Evolutionary conservation across 2,888 invertebrate species (phyloP).

Genomic region (Thelaira solivaga): DNA sequence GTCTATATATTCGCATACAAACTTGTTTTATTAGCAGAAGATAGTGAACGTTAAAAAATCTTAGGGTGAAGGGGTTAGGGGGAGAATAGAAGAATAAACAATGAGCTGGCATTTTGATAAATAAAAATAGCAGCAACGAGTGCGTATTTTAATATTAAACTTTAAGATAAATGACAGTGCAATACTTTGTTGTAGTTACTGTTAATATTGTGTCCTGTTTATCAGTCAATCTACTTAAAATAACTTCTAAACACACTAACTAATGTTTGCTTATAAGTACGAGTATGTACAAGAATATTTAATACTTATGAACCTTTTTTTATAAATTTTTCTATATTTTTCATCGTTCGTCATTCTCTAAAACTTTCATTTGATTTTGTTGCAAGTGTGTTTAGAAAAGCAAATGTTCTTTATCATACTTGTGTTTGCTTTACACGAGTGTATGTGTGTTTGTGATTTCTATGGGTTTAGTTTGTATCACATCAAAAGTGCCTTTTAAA

Average conservation of each 20-base stretch:
- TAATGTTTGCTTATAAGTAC: constrained; percentile 18
- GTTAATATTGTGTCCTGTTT: constrained; percentile 7
- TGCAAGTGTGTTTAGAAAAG: not conserved
- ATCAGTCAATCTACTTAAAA: constrained; percentile 47
- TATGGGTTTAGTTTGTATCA: constrained; percentile 38
- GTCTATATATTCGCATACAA: not conserved
- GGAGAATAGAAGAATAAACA: constrained; percentile 9
- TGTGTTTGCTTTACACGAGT: not conserved
- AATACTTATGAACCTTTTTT: constrained; percentile 21
- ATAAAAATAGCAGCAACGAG: constrained; percentile 22
- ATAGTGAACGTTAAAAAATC: not conserved
- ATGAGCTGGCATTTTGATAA: constrained; percentile 28
- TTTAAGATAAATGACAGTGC: constrained; percentile 39
- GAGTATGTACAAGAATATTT: not conserved
- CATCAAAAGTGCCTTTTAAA: constrained; percentile 70
- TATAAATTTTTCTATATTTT: constrained; percentile 32
- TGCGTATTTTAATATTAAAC: constrained; percentile 22
- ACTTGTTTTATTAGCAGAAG: not conserved
- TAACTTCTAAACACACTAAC: constrained; percentile 11
- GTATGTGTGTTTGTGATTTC: not conserved
- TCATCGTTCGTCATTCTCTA: constrained; percentile 48
- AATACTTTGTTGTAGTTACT: not conserved
- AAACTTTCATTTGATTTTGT: constrained; percentile 22
- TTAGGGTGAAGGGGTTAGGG: too few species aligned
- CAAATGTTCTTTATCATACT: not conserved